phyloP scores from a whole-genome alignment of 2,888 invertebrate species.

The Flexamia atlantica region DNA sequence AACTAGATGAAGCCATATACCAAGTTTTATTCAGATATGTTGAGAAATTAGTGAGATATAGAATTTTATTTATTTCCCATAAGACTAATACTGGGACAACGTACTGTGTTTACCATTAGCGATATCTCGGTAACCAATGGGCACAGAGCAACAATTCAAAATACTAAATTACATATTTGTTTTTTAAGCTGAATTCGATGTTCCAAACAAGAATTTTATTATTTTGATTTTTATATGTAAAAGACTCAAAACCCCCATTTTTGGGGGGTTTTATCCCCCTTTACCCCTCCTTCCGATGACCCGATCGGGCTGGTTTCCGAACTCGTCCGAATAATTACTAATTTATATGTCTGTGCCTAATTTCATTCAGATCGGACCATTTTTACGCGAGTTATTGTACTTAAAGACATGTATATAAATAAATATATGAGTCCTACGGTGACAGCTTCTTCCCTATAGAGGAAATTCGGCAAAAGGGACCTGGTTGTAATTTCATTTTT shows the following conservation, averaged over 20 bases:
- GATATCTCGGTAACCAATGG: not conserved
- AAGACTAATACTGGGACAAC: not conserved
- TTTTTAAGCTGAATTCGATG: not conserved
- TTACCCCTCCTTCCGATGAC: not conserved
- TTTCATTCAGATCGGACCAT: not conserved
- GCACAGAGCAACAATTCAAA: not conserved
- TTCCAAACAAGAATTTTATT: not conserved
- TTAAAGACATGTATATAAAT: not conserved
- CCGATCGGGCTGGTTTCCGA: not conserved
- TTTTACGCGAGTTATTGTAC: not conserved
- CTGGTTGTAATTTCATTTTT: too few relatives aligned
- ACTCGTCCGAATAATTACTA: not conserved
- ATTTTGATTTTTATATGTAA: not conserved
- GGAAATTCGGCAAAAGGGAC: conserved; percentile 73
- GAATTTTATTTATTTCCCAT: not conserved
- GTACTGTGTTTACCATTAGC: not conserved
- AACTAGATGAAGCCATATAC: conserved; percentile 64
- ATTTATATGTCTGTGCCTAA: not conserved
- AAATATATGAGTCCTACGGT: not conserved
- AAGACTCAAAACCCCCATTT: not conserved
- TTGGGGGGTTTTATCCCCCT: not conserved
- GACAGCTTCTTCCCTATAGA: too few relatives aligned
- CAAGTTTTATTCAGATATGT: not conserved
- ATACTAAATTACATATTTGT: not conserved
- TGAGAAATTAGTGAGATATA: not conserved